phyloP scores from a whole-genome alignment of 1,140 invertebrate species.

The Micrasema longulum region DNA sequence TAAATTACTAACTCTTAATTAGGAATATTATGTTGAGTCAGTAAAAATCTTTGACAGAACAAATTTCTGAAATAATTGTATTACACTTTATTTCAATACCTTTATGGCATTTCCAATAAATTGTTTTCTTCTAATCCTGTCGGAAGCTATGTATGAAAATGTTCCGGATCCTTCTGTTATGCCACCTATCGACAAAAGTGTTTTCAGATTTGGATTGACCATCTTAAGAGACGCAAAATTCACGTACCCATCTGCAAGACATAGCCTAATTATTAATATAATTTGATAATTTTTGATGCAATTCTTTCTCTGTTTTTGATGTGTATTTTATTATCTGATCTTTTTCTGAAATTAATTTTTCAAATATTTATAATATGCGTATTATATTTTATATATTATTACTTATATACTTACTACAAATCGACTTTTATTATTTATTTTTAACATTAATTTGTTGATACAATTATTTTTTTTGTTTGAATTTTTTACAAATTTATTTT shows the following conservation, averaged over 20 bases:
- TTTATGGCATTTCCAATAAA: slow-evolving; percentile 89
- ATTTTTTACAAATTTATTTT: no score
- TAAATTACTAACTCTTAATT: neutral
- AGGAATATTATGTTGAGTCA: neutral
- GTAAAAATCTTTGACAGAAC: neutral
- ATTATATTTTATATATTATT: no score
- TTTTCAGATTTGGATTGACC: slow-evolving; percentile 93
- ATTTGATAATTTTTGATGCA: no score
- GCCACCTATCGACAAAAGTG: slow-evolving; percentile 92
- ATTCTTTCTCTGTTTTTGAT: no score
- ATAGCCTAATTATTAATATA: no score
- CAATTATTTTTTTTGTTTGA: no score
- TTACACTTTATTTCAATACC: slow-evolving; percentile 53
- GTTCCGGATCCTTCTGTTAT: slow-evolving; percentile 95
- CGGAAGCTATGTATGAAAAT: slow-evolving; percentile 89
- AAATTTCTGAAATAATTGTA: neutral
- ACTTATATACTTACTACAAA: no score
- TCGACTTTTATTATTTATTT: no score
- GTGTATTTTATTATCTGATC: no score
- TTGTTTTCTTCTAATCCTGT: slow-evolving; percentile 77
- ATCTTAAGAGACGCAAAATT: slow-evolving; percentile 93
- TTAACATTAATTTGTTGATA: no score
- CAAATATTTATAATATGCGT: no score
- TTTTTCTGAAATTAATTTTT: no score
- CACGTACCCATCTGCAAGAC: slow-evolving; percentile 87